Base-by-base conservation (phyloP, 2,888 invertebrate species). In the Scrobipalpa costella region DNA sequence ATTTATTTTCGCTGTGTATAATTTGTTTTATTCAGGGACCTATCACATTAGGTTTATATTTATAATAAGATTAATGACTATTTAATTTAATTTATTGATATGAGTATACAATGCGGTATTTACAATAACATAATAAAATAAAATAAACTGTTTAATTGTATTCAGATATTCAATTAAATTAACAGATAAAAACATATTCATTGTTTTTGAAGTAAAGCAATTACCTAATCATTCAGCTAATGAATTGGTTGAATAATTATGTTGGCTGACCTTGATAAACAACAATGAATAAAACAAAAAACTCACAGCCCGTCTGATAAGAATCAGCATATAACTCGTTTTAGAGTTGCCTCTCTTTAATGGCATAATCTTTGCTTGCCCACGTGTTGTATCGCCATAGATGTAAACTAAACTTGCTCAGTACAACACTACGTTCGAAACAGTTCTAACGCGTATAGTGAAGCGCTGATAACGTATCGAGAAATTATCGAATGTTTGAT, bases 331-430 rank as follows among this genome's bases (percentile, higher is more conserved):
- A 2, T 8, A 15, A n/a, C 2, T 17, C 8, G n/a, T 9, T 27
- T 27, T 50, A 15, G 50, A 19, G 15, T 36, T 36, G 11, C 1
- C 17, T 59, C 21, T 44, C 21, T 19, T 2, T 21, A 40, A 40
- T 38, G 17, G 27, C 52, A 19, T 77, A 74, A 61, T 86, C 86
- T 84, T 68, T 85, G 86, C 47, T 67, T 64, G 64, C 68, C 68
- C 75, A 71, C 76, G 67, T 83, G 81, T 85, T 82, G 79, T 81
- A 77, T 76, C 77, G 74, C 73, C 72, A 76, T 74, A 75, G 74
- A 68, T 67, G 67, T n/a, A n/a, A n/a, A n/a, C n/a, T 68, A 70
- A 75, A 76, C 77, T 75, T 75, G 81, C 66, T 64, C 76, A 78
- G 81, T 78, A 71, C 67, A 69, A 70, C 69, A 75, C 72, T 70